Evolutionary conservation across 2,888 invertebrate genomes (phyloP).

Genomic region (Linyphia triangularis): DNA sequence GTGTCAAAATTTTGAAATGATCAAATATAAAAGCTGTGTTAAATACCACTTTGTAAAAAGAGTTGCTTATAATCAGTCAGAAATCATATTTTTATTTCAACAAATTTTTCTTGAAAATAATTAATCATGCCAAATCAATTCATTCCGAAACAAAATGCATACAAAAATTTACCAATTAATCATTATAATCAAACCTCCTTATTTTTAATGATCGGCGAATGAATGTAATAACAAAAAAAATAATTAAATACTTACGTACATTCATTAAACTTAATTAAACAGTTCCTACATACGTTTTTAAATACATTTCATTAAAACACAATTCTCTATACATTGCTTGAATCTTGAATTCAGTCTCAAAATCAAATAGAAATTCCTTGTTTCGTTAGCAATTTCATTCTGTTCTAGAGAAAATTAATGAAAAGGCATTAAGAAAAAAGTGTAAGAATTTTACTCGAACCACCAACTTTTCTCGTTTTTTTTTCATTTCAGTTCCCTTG

Average conservation of each 20-base stretch:
- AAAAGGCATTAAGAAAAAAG: conserved; percentile 15
- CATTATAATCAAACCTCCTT: too few species aligned
- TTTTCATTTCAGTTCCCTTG: not conserved
- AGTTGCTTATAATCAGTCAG: too few species aligned
- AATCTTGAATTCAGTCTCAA: not conserved
- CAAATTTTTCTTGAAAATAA: too few species aligned
- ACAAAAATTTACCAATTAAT: too few species aligned
- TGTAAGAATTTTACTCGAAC: conserved; percentile 5
- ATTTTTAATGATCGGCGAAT: too few species aligned
- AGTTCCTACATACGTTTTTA: not conserved
- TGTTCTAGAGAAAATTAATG: conserved; percentile 14
- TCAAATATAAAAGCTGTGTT: too few species aligned
- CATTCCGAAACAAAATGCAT: too few species aligned
- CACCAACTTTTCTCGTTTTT: not conserved
- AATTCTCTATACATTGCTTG: not conserved
- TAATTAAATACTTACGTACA: too few species aligned
- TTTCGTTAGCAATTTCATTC: not conserved
- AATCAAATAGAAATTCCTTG: not conserved
- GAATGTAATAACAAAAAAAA: not conserved
- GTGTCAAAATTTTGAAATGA: too few species aligned
- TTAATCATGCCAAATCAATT: too few species aligned
- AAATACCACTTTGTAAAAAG: too few species aligned
- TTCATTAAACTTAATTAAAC: not conserved
- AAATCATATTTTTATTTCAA: too few species aligned
- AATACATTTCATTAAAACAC: not conserved